Evolutionary conservation across 1,140 invertebrate species (phyloP).

Genomic region (Drosophila sp.): DNA sequence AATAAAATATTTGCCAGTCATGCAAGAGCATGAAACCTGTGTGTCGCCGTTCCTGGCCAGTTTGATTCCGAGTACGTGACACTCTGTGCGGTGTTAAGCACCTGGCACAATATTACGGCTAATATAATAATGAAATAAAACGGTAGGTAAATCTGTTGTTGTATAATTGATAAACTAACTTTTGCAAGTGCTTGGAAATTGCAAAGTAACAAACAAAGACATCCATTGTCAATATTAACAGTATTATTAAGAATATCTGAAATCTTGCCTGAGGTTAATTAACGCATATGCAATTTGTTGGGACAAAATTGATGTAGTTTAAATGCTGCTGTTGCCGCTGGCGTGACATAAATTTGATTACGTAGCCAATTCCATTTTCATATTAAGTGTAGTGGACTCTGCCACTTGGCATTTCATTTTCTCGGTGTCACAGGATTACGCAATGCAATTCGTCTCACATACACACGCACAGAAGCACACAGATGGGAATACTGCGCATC

Average conservation of each 20-base stretch:
- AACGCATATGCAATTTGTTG: constrained; percentile 42
- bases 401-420: constrained; percentile 21
- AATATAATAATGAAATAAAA: constrained; percentile 57
- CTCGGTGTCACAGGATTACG: constrained; percentile 55
- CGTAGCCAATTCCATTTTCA: constrained; percentile 40
- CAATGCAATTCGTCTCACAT: constrained; percentile 62
- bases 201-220: no score
- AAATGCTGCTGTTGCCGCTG: constrained; percentile 8
- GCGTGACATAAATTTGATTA: constrained; percentile 57
- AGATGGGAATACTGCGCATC: constrained; percentile 9
- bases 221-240: background rate
- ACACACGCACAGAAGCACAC: constrained; percentile 33
- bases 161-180: constrained; percentile 63
- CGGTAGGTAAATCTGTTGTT: constrained; percentile 54
- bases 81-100: background rate
- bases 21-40: constrained; percentile 7
- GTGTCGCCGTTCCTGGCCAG: background rate
- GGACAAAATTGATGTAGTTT: constrained; percentile 25
- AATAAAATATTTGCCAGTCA: constrained; percentile 4
- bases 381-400: constrained; percentile 22
- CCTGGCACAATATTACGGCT: constrained; percentile 54
- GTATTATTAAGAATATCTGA: background rate
- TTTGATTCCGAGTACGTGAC: constrained; percentile 19
- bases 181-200: background rate
- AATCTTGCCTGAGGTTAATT: constrained; percentile 46